Evolutionary conservation across 2,888 invertebrate species (phyloP).

Genomic region (Spodoptera picta): DNA sequence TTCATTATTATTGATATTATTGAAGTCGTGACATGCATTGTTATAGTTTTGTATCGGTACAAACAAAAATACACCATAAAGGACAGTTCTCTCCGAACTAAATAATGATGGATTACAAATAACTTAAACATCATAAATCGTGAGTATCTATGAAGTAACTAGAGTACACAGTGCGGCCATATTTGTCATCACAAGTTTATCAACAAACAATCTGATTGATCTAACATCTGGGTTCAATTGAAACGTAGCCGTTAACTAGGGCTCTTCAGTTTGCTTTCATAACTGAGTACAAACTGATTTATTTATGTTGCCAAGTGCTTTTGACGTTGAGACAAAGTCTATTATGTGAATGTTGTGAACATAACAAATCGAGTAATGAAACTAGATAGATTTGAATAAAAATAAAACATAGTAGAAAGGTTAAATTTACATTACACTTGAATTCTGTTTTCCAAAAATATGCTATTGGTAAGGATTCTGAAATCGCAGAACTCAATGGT

Average conservation of each 20-base stretch:
- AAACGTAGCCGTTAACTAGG: conserved; percentile 6
- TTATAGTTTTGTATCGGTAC: no score
- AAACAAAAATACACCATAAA: no score
- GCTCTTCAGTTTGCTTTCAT: conserved; percentile 11
- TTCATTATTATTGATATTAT: no score
- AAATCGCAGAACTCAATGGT: no score
- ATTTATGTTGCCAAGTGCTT: conserved; percentile 7
- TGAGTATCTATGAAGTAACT: conserved; percentile 1
- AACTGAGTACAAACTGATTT: conserved; percentile 11
- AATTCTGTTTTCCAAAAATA: no score
- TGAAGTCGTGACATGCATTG: no score
- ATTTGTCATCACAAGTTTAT: conserved; percentile 13
- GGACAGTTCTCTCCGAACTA: background rate
- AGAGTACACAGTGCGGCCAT: conserved; percentile 6
- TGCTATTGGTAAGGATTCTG: no score
- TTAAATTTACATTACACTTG: no score
- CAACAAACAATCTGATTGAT: conserved; percentile 18
- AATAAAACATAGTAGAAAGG: no score
- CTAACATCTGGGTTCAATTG: conserved; percentile 15
- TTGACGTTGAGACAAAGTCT: background rate
- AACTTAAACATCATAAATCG: background rate
- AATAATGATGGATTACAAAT: background rate
- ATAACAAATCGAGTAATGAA: no score
- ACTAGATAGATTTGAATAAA: no score
- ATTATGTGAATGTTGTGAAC: no score